Evolutionary conservation across 1,140 invertebrate species (phyloP), one percentile per base, ranked within the genome.

Genomic region (Hyles vespertilio): DNA sequence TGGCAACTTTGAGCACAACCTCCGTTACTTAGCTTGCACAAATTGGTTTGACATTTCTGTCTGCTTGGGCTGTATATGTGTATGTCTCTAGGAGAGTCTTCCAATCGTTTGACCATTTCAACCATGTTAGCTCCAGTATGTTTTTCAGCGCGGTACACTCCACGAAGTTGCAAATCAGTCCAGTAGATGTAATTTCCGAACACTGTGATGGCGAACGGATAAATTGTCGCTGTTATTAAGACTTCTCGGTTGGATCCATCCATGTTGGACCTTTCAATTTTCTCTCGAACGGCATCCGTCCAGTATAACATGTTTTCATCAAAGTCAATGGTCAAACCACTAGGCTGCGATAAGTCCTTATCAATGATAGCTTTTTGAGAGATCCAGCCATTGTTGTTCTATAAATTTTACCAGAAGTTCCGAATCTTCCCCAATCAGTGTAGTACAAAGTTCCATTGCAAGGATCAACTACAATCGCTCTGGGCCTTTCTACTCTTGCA

Each of bases 361-460:
- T 96, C 94, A 0, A 99, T 94, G 11, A 99, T 96, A 0, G 96
- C 94, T 58, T 93, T 73, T 98, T 97, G 48, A 97, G 85, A 0
- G 97, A 98, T 3, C 98, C 98, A 2, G 98, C 98, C 97, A 99
- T 98, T 0, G 98, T 98, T 0, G 98, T 95, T 55, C 96, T 91
- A 78, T 97, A 98, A 47, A 99, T 99, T 83, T 98, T 98, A 0
- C 97, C 97, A 0, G 95, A 94, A 1, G 96, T 97, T 0, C 96
- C 96, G 74, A 96, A 97, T 53, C 96, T 91, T 48, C 96, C 97
- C 96, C 97, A 98, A 70, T 98, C 96, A 0, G 97, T 98, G 82
- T 94, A 99, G 74, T 96, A 98, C 2, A 99, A 81, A 0, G 94
- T 95, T 4, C 98, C 98, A 76, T 96, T 96, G 86, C 98, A 99